phyloP scores from a whole-genome alignment of 2,113 vertebrate species.

The Oenanthe melanoleuca region DNA sequence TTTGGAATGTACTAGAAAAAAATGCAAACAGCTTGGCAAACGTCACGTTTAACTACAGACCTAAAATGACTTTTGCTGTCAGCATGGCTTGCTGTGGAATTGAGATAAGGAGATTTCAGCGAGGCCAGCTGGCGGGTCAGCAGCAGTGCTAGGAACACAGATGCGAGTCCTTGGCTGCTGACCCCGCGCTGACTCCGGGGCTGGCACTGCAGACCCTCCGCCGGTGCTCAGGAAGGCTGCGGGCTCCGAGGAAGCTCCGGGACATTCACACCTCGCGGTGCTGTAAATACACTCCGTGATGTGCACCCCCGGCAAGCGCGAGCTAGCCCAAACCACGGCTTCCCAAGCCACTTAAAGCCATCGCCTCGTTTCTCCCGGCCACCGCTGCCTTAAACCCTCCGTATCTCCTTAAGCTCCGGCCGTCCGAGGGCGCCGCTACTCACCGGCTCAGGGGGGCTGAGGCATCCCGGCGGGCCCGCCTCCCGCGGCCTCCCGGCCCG shows the following conservation, averaged over 20 bases:
- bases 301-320: accelerated
- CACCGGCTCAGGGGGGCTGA: neutral
- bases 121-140: neutral
- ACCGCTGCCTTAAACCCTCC: neutral
- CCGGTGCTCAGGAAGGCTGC: accelerated
- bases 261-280: accelerated
- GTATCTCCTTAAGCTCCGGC: neutral
- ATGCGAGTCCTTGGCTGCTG: neutral
- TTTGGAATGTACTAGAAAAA: neutral
- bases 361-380: neutral
- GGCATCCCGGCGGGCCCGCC: neutral
- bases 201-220: neutral
- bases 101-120: neutral
- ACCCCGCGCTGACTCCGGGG: neutral
- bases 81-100: neutral
- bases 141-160: neutral
- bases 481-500: neutral
- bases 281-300: no score
- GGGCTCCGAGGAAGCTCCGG: no score
- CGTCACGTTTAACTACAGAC: neutral
- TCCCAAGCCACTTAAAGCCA: neutral
- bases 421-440: neutral
- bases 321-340: neutral
- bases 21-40: neutral
- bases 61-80: neutral